Percentiles rank a stretch among this genome's conserved stretches.
phyloP scores from a whole-genome alignment of 2,797 vertebrate species.

The Melanotaenia boesemani region DNA sequence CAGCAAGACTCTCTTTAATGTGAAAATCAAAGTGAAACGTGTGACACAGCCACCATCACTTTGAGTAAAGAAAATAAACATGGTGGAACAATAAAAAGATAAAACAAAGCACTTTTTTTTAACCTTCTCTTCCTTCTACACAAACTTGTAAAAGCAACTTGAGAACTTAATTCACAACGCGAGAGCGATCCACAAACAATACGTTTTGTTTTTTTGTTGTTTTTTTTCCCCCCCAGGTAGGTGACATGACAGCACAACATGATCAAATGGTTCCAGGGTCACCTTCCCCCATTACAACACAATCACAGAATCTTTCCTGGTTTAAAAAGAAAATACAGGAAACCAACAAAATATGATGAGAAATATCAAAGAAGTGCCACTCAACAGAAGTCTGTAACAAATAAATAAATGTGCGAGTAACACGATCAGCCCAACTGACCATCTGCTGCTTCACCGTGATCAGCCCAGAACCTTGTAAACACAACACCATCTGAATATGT shows the following conservation, averaged over 20 bases:
- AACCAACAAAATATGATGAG: constrained; percentile 62
- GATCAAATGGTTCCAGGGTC: constrained; percentile 62
- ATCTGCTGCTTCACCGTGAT: constrained; percentile 45
- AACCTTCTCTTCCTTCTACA: constrained; percentile 65
- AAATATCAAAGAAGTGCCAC: constrained; percentile 66
- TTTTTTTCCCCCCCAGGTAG: constrained; percentile 54
- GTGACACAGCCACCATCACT: constrained; percentile 85
- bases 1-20: constrained; percentile 94
- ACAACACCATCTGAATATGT: constrained; percentile 66
- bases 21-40: constrained; percentile 84
- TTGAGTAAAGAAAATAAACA: constrained; percentile 67
- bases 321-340: constrained; percentile 58
- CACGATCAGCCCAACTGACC: constrained; percentile 60
- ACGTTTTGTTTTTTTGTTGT: constrained; percentile 49
- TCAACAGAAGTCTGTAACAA: constrained; percentile 51
- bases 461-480: constrained; percentile 70
- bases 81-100: constrained; percentile 71
- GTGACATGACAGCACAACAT: constrained; percentile 73
- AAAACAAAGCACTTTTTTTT: constrained; percentile 70
- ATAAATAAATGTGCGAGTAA: constrained; percentile 66
- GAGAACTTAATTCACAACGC: constrained; percentile 77
- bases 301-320: constrained; percentile 70
- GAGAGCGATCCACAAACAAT: constrained; percentile 78
- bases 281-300: constrained; percentile 67
- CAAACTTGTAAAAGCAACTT: constrained; percentile 73